phyloP scores from a whole-genome alignment of 2,888 invertebrate species.

The Cerceris rybyensis region DNA sequence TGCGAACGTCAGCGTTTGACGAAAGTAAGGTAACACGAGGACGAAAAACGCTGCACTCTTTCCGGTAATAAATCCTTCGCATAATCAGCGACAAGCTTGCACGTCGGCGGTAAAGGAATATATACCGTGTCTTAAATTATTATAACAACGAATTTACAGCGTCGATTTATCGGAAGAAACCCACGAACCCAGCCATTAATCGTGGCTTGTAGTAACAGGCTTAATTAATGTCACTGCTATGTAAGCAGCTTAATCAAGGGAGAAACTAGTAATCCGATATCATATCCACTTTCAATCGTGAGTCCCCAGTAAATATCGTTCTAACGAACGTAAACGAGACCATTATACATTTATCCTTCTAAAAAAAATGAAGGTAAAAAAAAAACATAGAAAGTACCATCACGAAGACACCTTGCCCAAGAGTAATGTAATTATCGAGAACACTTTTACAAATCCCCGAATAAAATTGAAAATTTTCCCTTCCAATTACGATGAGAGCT shows the following conservation, averaged over 20 bases:
- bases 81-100: background rate
- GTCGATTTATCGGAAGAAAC: slow-evolving; percentile 31
- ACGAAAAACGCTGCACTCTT: background rate
- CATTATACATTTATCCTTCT: background rate
- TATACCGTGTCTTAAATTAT: slow-evolving; percentile 14
- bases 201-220: slow-evolving; percentile 36
- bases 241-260: slow-evolving; percentile 46
- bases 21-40: background rate
- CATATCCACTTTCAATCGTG: slow-evolving; percentile 13
- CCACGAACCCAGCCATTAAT: slow-evolving; percentile 29
- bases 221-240: slow-evolving; percentile 55
- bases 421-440: too few relatives aligned
- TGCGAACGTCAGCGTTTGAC: too few relatives aligned
- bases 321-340: slow-evolving; percentile 5
- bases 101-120: background rate
- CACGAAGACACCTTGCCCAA: too few relatives aligned
- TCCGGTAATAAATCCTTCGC: background rate
- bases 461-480: too few relatives aligned
- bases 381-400: too few relatives aligned
- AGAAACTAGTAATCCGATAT: slow-evolving; percentile 44
- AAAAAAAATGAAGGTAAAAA: background rate
- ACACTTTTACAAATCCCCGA: too few relatives aligned
- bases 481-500: too few relatives aligned
- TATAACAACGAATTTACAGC: slow-evolving; percentile 12
- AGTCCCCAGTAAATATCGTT: slow-evolving; percentile 13